Evolutionary conservation across 2,113 vertebrate genomes (phyloP).

Genomic region (Antennarius striatus): DNA sequence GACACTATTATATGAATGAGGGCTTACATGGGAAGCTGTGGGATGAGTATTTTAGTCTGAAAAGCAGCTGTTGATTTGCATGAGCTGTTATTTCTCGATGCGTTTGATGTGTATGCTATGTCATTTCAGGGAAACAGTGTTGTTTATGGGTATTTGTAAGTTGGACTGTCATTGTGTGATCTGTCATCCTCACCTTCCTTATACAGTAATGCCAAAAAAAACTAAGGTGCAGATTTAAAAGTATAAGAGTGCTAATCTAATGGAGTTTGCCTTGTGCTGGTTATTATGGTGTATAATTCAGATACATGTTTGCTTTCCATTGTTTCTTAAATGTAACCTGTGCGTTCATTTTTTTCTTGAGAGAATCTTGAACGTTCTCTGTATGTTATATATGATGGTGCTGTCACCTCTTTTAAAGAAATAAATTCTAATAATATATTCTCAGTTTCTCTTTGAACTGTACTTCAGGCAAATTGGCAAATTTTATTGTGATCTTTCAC

Average conservation of each 20-base stretch:
- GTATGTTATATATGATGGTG: not conserved
- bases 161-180: slow-evolving; percentile 2
- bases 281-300: slow-evolving; percentile 41
- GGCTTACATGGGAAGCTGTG: slow-evolving; percentile 9
- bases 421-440: slow-evolving; percentile 47
- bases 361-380: too few relatives aligned
- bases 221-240: slow-evolving; percentile 21
- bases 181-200: slow-evolving; percentile 2
- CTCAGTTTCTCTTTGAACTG: not conserved
- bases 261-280: slow-evolving; percentile 28
- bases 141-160: slow-evolving; percentile 45
- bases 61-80: slow-evolving; percentile 23
- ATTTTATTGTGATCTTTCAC: too few relatives aligned
- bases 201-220: slow-evolving; percentile 41
- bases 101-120: slow-evolving; percentile 9
- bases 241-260: not conserved
- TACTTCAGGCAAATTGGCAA: too few relatives aligned
- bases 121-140: slow-evolving; percentile 51
- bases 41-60: slow-evolving; percentile 5
- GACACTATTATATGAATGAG: not conserved
- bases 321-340: not conserved
- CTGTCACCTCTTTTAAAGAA: slow-evolving; percentile 43
- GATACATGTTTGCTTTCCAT: slow-evolving; percentile 16
- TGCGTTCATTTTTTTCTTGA: too few relatives aligned
- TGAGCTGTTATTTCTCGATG: slow-evolving; percentile 21